A percentile compares a stretch with the other conserved stretches of the same genome.
phyloP scores from a whole-genome alignment of 2,113 vertebrate genomes.

The Isichthys henryi region DNA sequence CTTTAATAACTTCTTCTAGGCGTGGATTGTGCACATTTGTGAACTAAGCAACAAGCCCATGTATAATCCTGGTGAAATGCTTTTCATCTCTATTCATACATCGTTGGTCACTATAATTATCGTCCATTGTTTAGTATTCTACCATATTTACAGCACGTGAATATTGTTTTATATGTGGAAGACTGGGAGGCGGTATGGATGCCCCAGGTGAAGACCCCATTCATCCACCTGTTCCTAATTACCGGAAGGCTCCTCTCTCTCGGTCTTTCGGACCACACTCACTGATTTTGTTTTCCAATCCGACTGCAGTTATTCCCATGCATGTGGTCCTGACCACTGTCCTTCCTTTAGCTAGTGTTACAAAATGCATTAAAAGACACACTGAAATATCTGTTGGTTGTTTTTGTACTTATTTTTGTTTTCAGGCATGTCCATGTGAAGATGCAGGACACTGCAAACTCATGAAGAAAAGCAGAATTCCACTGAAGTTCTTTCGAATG shows the following conservation, averaged over 20 bases:
- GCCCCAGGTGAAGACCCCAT: not conserved
- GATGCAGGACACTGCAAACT: not conserved
- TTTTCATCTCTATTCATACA: not conserved
- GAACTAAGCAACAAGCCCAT: not conserved
- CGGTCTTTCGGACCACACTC: not conserved
- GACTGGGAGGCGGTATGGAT: not conserved
- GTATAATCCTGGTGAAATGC: not conserved
- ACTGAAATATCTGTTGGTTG: not conserved
- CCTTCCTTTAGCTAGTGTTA: not conserved
- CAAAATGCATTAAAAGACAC: not conserved
- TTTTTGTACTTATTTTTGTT: not conserved
- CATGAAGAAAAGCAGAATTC: not conserved
- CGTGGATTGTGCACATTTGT: not conserved
- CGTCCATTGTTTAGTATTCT: not conserved
- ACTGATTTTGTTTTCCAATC: not conserved
- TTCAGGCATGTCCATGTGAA: not conserved
- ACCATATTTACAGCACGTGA: not conserved
- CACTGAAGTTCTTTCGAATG: not conserved
- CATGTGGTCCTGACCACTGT: not conserved
- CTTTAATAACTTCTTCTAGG: not conserved
- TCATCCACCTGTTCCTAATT: not conserved
- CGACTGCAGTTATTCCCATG: not conserved
- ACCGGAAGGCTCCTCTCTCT: not conserved
- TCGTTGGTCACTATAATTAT: not conserved
- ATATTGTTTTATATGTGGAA: not conserved